Evolutionary conservation across 2,888 invertebrate genomes (phyloP), one percentile per base, ranked within the genome.

Genomic region (Abrostola triplasia): DNA sequence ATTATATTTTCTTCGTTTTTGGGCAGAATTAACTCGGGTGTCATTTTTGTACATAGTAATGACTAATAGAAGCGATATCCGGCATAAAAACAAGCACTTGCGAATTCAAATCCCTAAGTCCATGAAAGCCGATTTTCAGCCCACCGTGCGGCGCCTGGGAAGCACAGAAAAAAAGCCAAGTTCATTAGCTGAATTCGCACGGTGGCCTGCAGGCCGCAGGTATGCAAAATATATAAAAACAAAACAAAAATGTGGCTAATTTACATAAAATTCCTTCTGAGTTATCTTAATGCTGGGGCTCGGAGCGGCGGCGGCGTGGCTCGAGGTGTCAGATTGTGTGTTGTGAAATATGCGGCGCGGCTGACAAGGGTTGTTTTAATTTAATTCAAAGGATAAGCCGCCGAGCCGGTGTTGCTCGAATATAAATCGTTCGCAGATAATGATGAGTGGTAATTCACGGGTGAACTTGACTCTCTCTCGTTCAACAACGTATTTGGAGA

Each of bases 321-420:
- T 79, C 65, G 77, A 82, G 80, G 84, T 83, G 85, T 84, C 84
- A 82, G 82, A 80, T 83, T 85, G 85, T 75, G 80, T 74, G 73
- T 84, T 85, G 89, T 88, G 88, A 90, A 87, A 87, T 90, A 89
- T 89, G 88, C 80, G 85, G 82, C 82, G 81, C 79, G 81, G 77
- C 85, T 83, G 85, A 85, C 83, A 79, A 84, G 87, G 87, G 84
- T 85, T 86, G 85, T 87, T 88, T 91, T 88, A 90, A 91, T 91
- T 90, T 90, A 88, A 90, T 87, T 88, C 91, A 91, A 92, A 92
- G 89, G 88, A 84, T 86, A 80, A 84, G 85, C 89, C 89, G 90
- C 86, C 84, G 77, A 6, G 48, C 58, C 52, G 41, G 53, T 10
- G 38, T 52, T 56, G 75, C 71, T 69, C 61, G 67, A 84, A 84